Evolutionary conservation across 2,888 invertebrate species (phyloP).

Genomic region (Melolontha melolontha): DNA sequence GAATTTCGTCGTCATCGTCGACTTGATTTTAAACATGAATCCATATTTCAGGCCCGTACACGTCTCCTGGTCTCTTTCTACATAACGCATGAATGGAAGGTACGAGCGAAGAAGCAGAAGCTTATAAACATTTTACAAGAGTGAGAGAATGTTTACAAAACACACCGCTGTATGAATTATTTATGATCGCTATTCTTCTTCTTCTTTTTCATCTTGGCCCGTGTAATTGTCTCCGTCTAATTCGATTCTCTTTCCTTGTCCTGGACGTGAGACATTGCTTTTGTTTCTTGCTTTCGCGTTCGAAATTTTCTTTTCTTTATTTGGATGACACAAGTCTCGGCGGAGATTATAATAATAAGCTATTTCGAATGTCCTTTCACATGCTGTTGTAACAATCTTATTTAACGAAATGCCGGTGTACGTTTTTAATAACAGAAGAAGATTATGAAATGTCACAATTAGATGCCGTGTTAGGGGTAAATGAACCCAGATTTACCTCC

Average conservation of each 20-base stretch:
- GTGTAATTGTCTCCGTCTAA: not conserved
- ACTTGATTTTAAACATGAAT: constrained; percentile 25
- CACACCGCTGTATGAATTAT: constrained; percentile 42
- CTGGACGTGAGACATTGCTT: not conserved
- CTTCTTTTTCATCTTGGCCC: not conserved
- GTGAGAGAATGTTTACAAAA: constrained; percentile 43
- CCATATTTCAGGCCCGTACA: constrained; percentile 12
- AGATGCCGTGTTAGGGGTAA: too few relatives aligned
- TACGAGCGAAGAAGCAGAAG: constrained; percentile 14
- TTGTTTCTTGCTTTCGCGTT: constrained; percentile 1
- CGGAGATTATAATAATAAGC: constrained; percentile 21
- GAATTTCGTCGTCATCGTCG: not conserved
- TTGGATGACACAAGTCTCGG: constrained; percentile 9
- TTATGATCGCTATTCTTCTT: constrained; percentile 23
- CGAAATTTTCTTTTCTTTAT: constrained; percentile 8
- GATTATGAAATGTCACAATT: too few relatives aligned
- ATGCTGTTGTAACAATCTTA: not conserved
- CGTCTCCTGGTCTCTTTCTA: not conserved
- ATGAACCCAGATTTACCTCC: too few relatives aligned
- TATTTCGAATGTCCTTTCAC: not conserved
- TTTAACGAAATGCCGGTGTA: not conserved
- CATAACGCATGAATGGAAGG: not conserved
- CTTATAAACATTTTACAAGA: constrained; percentile 42
- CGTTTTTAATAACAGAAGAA: too few relatives aligned
- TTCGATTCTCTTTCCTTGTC: too few relatives aligned